phyloP scores from a whole-genome alignment of 37 sponge, comb jelly and placozoan genomes.

The Petrosia ficiformis region DNA sequence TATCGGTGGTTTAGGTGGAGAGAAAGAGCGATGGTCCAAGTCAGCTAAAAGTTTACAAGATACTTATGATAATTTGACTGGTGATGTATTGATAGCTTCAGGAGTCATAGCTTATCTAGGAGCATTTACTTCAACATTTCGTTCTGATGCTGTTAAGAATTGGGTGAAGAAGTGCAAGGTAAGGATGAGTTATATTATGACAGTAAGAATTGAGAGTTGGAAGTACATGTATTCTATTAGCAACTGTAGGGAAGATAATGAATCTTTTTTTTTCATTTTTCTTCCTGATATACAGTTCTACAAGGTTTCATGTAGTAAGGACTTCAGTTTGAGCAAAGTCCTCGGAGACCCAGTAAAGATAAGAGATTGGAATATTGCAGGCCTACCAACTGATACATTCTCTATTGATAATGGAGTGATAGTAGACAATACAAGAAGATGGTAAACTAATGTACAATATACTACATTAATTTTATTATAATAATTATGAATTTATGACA shows the following conservation, averaged over 20 bases:
- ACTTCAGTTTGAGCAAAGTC: constrained; percentile 87
- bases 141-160: constrained; percentile 46
- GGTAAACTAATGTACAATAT: constrained; percentile 40
- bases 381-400: constrained; percentile 94
- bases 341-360: constrained; percentile 99
- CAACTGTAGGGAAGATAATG: not conserved
- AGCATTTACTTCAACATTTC: constrained; percentile 93
- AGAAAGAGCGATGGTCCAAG: constrained; percentile 93
- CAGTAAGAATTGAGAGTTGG: not conserved
- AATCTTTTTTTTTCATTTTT: not conserved
- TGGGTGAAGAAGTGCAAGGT: constrained; percentile 87
- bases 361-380: constrained; percentile 97
- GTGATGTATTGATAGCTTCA: constrained; percentile 94
- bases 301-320: constrained; percentile 77
- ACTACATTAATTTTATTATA: not conserved
- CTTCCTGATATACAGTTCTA: constrained; percentile 17
- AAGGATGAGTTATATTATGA: not conserved
- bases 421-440: constrained; percentile 93
- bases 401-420: constrained; percentile 98
- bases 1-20: constrained; percentile 98
- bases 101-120: constrained; percentile 98
- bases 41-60: constrained; percentile 82
- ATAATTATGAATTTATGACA: not conserved
- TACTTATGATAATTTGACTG: constrained; percentile 92
- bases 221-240: not conserved